Conservation (phyloP, 1,140 invertebrate genomes). For the Macrostomum lignano region DNA sequence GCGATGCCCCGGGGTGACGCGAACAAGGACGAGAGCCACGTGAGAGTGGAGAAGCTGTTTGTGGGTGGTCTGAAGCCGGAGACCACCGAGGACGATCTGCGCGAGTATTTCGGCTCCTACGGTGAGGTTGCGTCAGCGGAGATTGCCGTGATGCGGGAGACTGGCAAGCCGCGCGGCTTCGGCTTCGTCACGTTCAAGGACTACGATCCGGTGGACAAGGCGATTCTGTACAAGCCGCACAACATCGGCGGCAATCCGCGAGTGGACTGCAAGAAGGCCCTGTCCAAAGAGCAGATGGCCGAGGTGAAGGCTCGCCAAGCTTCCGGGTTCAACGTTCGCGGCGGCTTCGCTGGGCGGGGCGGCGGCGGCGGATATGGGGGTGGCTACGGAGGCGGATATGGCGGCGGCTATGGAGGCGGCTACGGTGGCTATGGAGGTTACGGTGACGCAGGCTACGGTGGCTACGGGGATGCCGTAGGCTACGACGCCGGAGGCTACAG, state of each 20-base stretch:
- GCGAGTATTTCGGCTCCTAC: slow-evolving; percentile 11
- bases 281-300: slow-evolving; percentile 1
- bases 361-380: not conserved
- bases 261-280: slow-evolving; percentile 5
- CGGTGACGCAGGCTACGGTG: not conserved
- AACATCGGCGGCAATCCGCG: not conserved
- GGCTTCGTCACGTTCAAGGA: slow-evolving; percentile 20
- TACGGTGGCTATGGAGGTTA: not conserved
- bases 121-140: slow-evolving; percentile 16
- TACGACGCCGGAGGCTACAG: slow-evolving; percentile 1
- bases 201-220: slow-evolving; percentile 18
- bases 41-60: slow-evolving; percentile 6
- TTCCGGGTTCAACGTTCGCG: not conserved
- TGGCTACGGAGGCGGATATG: not conserved
- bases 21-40: slow-evolving; percentile 3
- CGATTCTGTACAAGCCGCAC: slow-evolving; percentile 3
- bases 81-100: slow-evolving; percentile 10
- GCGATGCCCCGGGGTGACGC: slow-evolving; percentile 5
- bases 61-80: slow-evolving; percentile 12
- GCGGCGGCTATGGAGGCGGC: not conserved
- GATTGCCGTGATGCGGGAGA: slow-evolving; percentile 16
- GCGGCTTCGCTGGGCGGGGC: not conserved
- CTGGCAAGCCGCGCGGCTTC: slow-evolving; percentile 18
- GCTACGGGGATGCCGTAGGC: not conserved
- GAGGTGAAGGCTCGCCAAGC: not conserved